phyloP scores from a whole-genome alignment of 2,797 vertebrate species.

The Champsocephalus gunnari region DNA sequence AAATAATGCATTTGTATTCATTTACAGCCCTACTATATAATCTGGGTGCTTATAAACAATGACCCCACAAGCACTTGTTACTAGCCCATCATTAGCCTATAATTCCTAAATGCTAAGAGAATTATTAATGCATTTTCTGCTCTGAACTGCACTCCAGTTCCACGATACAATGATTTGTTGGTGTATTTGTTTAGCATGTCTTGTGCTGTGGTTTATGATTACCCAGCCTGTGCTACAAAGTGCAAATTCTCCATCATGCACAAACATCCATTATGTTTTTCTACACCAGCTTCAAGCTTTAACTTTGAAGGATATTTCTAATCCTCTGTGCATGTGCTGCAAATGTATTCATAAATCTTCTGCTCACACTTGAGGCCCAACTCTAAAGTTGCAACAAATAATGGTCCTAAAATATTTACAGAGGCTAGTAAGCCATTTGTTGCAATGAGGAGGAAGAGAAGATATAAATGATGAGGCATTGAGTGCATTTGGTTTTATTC shows the following conservation, averaged over 20 bases:
- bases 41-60: neutral
- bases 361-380: slow-evolving; percentile 29
- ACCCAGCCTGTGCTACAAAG: slow-evolving; percentile 3
- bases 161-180: slow-evolving; percentile 9
- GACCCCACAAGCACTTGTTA: neutral
- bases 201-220: slow-evolving; percentile 13
- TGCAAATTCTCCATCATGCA: slow-evolving; percentile 30
- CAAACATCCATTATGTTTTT: slow-evolving; percentile 21
- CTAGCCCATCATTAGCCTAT: neutral
- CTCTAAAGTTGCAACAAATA: slow-evolving; percentile 51
- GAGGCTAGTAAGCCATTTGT: slow-evolving; percentile 59
- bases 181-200: slow-evolving; percentile 4
- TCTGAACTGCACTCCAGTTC: neutral
- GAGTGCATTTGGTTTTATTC: slow-evolving; percentile 25
- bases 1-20: neutral
- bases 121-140: neutral
- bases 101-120: neutral
- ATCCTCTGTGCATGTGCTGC: slow-evolving; percentile 24
- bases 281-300: slow-evolving; percentile 26
- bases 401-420: slow-evolving; percentile 64
- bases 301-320: slow-evolving; percentile 35
- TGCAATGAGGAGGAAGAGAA: slow-evolving; percentile 53
- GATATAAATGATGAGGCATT: slow-evolving; percentile 26
- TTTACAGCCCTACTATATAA: neutral
- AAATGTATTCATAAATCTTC: slow-evolving; percentile 43